Evolutionary conservation across 1,140 invertebrate species (phyloP), one percentile per base, ranked within the genome.

Genomic region (Drosophila sp.): DNA sequence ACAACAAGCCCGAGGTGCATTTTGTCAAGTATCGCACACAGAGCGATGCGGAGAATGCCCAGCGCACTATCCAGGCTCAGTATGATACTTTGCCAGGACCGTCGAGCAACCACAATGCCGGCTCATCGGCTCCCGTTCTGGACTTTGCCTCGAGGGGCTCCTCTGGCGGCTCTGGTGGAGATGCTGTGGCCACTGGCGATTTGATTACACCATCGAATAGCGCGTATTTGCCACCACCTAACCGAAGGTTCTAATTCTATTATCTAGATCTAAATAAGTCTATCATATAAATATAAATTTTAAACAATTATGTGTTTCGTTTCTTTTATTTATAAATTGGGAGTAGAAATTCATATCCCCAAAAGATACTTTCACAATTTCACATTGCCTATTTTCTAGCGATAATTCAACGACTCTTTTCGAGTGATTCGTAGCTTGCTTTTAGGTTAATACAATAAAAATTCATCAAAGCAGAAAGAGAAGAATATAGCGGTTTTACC

Each of bases 1-100:
- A 62, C 64, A 70, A 80, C 63, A 95, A 95, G 91, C 95, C 95
- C 6, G 95, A 95, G 92, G 95, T 96, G 23, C 95, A 95, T 93
- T 96, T 96, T 86, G 95, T 96, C 82, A 93, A 95, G 67, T 95
- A 95, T 91, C 95, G 95, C 81, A 95, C 94, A 11, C 94, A 95
- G 93, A 94, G 92, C 71, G 93, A 93, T 70, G 92, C 91, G 4
- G 86, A 80, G 41, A 83, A 90, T 72, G 89, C 90, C 0, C 79
- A 90, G 44, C 83, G 79, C 4, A 70, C 81, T 7, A 91, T 91
- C 44, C 89, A 91, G 67, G 72, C 87, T 33, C 81, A 90, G 35
- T 90, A 86, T 58, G 82, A 90, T 65, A 58, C 72, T 2, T 60
- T 90, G 65, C 85, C 82, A 2, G 87, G 85, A 60, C 68, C 71